Percentiles rank a stretch among this genome's conserved stretches.
Conservation (phyloP, 2,797 vertebrate genomes). For the Leontopithecus rosalia region DNA sequence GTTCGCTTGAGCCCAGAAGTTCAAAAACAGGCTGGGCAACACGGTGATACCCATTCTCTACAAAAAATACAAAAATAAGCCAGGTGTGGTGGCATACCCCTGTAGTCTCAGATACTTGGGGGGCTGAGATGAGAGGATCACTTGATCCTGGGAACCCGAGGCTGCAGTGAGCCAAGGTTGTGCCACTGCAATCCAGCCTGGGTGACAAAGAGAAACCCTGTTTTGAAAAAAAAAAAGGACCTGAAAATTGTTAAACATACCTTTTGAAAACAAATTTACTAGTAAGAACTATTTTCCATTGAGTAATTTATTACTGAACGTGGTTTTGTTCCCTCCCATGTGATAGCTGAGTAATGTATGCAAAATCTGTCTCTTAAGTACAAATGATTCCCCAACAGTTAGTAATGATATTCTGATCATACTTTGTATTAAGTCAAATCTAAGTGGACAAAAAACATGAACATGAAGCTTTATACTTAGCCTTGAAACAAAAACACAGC, state of each 20-base stretch:
- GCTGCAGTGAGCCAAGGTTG: too few relatives aligned
- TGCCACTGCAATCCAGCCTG: too few relatives aligned
- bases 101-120: too few relatives aligned
- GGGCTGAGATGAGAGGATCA: too few relatives aligned
- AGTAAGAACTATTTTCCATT: background rate
- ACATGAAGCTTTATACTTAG: background rate
- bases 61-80: too few relatives aligned
- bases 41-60: too few relatives aligned
- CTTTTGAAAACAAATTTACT: background rate
- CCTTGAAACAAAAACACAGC: background rate
- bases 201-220: too few relatives aligned
- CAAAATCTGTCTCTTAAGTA: background rate
- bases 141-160: too few relatives aligned
- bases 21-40: too few relatives aligned
- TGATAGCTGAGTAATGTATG: background rate
- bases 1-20: too few relatives aligned
- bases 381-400: constrained; percentile 4
- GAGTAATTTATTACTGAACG: background rate
- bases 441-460: background rate
- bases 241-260: background rate
- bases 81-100: too few relatives aligned
- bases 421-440: background rate
- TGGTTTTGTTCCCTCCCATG: background rate
- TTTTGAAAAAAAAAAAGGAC: background rate
- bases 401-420: background rate